Percentiles rank a stretch among this genome's conserved stretches.
phyloP scores from a whole-genome alignment of 2,113 vertebrate species.

The Petrocephalus microphthalmus region DNA sequence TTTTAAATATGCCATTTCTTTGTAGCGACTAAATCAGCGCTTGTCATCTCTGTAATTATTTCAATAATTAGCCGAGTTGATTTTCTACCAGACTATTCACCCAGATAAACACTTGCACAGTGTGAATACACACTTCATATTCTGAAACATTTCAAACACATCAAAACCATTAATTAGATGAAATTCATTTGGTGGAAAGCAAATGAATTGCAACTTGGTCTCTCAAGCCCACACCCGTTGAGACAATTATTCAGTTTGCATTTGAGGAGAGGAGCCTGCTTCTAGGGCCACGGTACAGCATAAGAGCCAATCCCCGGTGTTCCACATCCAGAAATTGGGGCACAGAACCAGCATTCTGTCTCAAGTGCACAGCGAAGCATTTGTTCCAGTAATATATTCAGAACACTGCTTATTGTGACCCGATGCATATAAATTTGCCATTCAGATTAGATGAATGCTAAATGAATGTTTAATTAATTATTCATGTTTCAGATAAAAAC shows the following conservation, averaged over 20 bases:
- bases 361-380: background rate
- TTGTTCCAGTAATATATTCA: background rate
- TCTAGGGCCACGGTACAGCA: background rate
- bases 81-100: background rate
- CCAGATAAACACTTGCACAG: background rate
- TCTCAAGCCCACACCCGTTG: background rate
- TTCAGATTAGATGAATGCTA: background rate
- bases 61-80: background rate
- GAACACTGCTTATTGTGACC: background rate
- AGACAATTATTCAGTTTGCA: background rate
- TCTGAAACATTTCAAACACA: slow-evolving; percentile 1
- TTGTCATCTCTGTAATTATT: background rate
- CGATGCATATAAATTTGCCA: background rate
- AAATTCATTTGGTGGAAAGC: background rate
- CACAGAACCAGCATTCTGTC: background rate
- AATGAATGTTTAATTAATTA: background rate
- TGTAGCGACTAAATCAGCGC: background rate
- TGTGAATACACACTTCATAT: slow-evolving; percentile 4
- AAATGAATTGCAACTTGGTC: slow-evolving; percentile 8
- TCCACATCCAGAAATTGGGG: background rate
- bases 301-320: background rate
- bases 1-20: background rate
- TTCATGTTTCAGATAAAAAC: background rate
- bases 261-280: background rate
- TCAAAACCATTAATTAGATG: slow-evolving; percentile 9